Evolutionary conservation across 2,888 invertebrate genomes (phyloP), one percentile per base, ranked within the genome.

Genomic region (Luffia ferchaultella): DNA sequence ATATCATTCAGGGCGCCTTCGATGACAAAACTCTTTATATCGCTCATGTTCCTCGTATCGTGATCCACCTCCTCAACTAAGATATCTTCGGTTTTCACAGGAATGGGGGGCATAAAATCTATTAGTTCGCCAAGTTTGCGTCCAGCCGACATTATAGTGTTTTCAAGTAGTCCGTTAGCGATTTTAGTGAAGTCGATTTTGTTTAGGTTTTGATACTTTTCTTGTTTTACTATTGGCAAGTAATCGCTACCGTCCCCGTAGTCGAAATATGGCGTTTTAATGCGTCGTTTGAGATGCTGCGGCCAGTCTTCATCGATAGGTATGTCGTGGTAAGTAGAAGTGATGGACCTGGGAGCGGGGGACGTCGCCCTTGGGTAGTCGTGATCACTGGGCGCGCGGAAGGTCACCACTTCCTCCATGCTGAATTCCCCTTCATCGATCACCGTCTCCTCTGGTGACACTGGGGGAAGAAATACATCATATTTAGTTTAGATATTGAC

Each of bases 241-340:
- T 73, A 80, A 15, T 79, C 79, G 46, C 64, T 64, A 1, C 80
- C 84, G 52, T 79, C 75, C 3, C 68, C 79, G 59, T 70, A 73
- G 56, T 80, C 78, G 52, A 83, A 82, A 48, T 82, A 68, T 1
- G 71, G 60, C 45, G 73, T 76, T 76, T 82, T 83, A 70, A 82
- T 78, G 20, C 80, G 74, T 50, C 79, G 76, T 58, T 80, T 80
- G 42, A 75, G 63, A 48, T 83, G 85, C 0, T 87, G 87, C 0
- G 87, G 87, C 86, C 87, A 87, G 59, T 85, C 85, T 56, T 87
- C 87, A 57, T 87, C 87, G 50, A 87, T 75, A 2, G 87, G 87
- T 2, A 87, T 74, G 63, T 87, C 87, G 43, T 84, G 74, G 70
- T 87, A 87, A 0, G 85, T 63, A 1, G 64, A 53, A 54, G 72